Conservation (phyloP, 1,140 invertebrate genomes). For the Lepidotrigona ventralis region DNA sequence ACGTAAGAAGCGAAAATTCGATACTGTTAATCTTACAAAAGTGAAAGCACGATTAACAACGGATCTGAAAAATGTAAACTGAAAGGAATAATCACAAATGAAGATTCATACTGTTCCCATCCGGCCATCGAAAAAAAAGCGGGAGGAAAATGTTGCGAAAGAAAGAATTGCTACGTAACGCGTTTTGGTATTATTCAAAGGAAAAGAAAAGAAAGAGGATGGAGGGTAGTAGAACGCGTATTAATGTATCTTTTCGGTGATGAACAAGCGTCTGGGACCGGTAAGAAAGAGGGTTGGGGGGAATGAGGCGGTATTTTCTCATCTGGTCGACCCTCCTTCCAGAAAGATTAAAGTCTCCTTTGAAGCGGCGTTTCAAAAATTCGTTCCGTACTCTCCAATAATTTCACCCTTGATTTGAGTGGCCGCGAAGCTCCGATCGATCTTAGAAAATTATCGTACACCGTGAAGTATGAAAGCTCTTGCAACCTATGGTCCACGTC, state of each 20-base stretch:
- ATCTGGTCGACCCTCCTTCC: constrained; percentile 14
- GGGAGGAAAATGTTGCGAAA: neutral
- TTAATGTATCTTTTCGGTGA: constrained; percentile 39
- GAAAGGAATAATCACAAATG: neutral
- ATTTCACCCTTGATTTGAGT: constrained; percentile 48
- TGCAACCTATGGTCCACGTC: neutral
- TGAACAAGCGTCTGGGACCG: neutral
- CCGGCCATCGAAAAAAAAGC: neutral
- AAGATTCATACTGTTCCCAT: neutral
- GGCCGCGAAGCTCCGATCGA: constrained; percentile 9
- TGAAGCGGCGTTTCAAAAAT: constrained; percentile 46
- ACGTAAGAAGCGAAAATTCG: too few species aligned
- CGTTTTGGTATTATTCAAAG: neutral
- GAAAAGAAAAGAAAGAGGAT: neutral
- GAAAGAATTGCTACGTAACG: neutral
- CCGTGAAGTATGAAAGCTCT: neutral
- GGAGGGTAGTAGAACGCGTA: neutral
- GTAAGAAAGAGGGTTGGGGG: neutral
- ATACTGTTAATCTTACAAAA: neutral
- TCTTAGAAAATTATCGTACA: constrained; percentile 17
- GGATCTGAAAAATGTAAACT: neutral
- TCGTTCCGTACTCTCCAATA: constrained; percentile 14
- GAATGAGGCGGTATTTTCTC: constrained; percentile 23
- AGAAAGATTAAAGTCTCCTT: constrained; percentile 49
- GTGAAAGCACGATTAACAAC: too few species aligned